phyloP scores from a whole-genome alignment of 2,113 vertebrate species.

The Bagarius yarrelli region DNA sequence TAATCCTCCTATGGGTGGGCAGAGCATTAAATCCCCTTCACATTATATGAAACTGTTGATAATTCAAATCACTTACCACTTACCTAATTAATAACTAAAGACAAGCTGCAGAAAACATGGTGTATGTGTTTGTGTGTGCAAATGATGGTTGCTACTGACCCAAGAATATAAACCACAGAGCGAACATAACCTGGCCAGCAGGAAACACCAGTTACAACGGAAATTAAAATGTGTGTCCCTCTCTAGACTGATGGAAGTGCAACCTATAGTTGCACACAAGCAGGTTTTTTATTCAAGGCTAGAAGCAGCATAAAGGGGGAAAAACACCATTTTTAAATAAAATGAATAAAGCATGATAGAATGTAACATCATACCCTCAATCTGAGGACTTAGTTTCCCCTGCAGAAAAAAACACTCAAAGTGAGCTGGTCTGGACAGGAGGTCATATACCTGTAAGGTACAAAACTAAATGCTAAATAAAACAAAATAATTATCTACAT shows the following conservation, averaged over 20 bases:
- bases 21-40: neutral
- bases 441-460: constrained; percentile 76
- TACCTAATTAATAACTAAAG: neutral
- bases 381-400: constrained; percentile 69
- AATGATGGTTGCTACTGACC: constrained; percentile 34
- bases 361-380: constrained; percentile 68
- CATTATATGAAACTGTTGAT: neutral
- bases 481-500: constrained; percentile 47
- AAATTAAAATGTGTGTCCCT: constrained; percentile 19
- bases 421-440: constrained; percentile 50
- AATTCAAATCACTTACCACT: neutral
- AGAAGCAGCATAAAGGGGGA: constrained; percentile 30
- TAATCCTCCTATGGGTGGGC: neutral
- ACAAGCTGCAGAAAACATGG: constrained; percentile 12
- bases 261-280: constrained; percentile 7
- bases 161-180: constrained; percentile 20
- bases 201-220: constrained; percentile 35
- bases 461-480: constrained; percentile 67
- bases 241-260: neutral
- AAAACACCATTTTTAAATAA: constrained; percentile 20
- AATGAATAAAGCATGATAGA: constrained; percentile 33
- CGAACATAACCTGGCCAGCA: constrained; percentile 51
- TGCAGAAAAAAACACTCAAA: constrained; percentile 54
- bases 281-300: constrained; percentile 15
- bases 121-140: constrained; percentile 28